These are phyloP conservation scores for Myripristis jacobus DNA, from an alignment of 2,797 vertebrate species.

Conservation along the genomic window DNA sequence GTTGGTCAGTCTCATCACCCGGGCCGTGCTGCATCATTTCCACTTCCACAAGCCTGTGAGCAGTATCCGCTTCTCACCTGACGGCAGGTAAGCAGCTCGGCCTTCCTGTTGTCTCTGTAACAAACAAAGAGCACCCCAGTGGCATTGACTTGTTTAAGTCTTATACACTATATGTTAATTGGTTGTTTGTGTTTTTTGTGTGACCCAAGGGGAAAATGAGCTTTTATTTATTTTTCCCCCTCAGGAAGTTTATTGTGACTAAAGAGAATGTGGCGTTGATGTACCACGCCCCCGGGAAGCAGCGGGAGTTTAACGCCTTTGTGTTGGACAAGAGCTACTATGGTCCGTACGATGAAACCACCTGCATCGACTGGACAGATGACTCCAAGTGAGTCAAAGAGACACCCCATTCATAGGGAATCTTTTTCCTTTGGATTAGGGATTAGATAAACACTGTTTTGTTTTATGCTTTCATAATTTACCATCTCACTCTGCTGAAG, in stretches of 20 bases:
- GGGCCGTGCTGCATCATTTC: slow-evolving; percentile 91
- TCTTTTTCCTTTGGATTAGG: no score
- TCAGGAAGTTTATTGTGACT: slow-evolving; percentile 93
- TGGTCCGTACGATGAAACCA: slow-evolving; percentile 96
- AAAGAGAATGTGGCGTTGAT: slow-evolving; percentile 93
- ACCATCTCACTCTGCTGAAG: no score
- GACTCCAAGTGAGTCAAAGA: slow-evolving; percentile 89
- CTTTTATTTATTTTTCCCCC: neutral
- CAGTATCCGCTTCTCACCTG: slow-evolving; percentile 92
- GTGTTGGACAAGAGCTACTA: slow-evolving; percentile 95
- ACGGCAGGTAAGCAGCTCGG: slow-evolving; percentile 87
- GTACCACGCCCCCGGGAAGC: slow-evolving; percentile 94
- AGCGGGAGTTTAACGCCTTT: slow-evolving; percentile 93
- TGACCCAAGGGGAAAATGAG: no score
- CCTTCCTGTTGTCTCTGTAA: no score
- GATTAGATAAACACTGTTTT: no score
- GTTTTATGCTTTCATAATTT: no score
- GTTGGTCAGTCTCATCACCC: slow-evolving; percentile 89
- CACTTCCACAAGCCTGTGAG: slow-evolving; percentile 94
- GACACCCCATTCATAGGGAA: no score
- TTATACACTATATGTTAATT: no score
- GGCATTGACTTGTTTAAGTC: no score
- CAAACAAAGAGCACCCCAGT: no score
- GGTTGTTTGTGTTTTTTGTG: no score
- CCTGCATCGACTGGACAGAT: slow-evolving; percentile 96